phyloP scores from a whole-genome alignment of 1,140 invertebrate genomes.

The Dreissena polymorpha region DNA sequence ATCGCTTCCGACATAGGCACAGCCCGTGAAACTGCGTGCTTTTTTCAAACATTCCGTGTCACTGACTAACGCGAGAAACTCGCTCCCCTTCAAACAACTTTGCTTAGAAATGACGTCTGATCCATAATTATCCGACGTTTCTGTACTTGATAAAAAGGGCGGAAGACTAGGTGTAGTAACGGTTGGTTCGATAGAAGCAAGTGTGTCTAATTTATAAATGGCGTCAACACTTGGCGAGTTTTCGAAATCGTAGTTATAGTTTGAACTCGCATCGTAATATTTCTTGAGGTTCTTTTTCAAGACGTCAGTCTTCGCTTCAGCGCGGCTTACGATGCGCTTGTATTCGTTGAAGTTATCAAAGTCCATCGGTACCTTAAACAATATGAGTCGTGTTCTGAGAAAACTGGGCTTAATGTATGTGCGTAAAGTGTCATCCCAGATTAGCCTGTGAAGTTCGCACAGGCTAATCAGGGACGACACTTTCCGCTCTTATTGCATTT shows the following conservation, averaged over 20 bases:
- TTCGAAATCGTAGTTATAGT: conserved; percentile 12
- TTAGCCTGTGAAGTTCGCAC: too few species aligned
- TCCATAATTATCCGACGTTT: too few species aligned
- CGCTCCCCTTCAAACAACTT: background rate
- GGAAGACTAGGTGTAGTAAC: conserved; percentile 12
- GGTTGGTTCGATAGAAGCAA: conserved; percentile 1
- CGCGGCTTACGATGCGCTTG: background rate
- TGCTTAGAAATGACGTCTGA: too few species aligned
- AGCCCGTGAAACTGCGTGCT: conserved; percentile 30
- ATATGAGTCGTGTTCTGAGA: too few species aligned
- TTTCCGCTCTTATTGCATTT: too few species aligned
- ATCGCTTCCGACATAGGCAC: conserved; percentile 29
- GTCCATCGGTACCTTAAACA: conserved; percentile 27
- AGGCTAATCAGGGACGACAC: too few species aligned
- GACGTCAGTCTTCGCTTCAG: background rate
- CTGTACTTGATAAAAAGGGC: conserved; percentile 29
- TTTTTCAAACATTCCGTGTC: background rate
- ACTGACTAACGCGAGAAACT: background rate
- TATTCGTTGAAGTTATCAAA: conserved; percentile 37
- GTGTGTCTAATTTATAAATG: background rate
- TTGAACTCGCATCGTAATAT: background rate
- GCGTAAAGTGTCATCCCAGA: too few species aligned
- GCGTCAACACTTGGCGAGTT: background rate
- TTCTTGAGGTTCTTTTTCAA: background rate
- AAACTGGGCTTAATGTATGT: too few species aligned